Conservation (phyloP, 1,140 invertebrate genomes). For the Neoseiulus cucumeris region DNA sequence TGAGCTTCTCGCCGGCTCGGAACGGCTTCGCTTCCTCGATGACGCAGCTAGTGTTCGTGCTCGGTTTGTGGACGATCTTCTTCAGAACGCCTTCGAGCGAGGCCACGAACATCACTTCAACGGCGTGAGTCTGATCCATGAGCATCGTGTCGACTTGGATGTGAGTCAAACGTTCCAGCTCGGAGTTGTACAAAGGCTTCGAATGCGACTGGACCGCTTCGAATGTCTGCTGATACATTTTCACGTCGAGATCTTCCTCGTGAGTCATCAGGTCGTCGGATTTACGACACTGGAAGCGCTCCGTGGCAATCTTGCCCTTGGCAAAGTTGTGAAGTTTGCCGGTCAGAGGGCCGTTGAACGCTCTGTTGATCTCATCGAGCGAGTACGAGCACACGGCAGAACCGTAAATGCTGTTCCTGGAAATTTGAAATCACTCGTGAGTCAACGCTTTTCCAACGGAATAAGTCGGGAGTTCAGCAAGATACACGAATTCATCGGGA, state of each 20-base stretch:
- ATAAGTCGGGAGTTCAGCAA: not conserved
- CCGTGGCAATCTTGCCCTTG: not conserved
- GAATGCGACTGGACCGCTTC: constrained; percentile 48
- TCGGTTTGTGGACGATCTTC: constrained; percentile 53
- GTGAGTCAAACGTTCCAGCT: constrained; percentile 37
- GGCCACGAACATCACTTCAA: constrained; percentile 56
- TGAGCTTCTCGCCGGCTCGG: constrained; percentile 25
- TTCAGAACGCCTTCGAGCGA: constrained; percentile 50
- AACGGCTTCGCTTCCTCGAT: constrained; percentile 62
- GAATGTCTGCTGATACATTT: constrained; percentile 70
- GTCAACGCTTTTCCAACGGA: constrained; percentile 16
- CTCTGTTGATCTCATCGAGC: constrained; percentile 52
- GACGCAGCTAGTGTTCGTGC: constrained; percentile 48
- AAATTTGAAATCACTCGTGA: constrained; percentile 24
- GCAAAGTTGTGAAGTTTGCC: not conserved
- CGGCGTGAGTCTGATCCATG: constrained; percentile 36
- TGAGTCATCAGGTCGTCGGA: constrained; percentile 11
- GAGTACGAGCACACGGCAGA: constrained; percentile 84
- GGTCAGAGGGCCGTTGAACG: constrained; percentile 49
- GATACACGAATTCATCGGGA: not conserved
- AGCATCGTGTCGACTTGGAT: constrained; percentile 38
- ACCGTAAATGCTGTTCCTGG: constrained; percentile 66
- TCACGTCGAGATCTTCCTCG: constrained; percentile 38
- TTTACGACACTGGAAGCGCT: not conserved
- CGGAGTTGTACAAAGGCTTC: constrained; percentile 44